Percentiles rank a stretch among this genome's conserved stretches.
phyloP scores from a whole-genome alignment of 1,140 invertebrate species.

The Sinonovacula constricta region DNA sequence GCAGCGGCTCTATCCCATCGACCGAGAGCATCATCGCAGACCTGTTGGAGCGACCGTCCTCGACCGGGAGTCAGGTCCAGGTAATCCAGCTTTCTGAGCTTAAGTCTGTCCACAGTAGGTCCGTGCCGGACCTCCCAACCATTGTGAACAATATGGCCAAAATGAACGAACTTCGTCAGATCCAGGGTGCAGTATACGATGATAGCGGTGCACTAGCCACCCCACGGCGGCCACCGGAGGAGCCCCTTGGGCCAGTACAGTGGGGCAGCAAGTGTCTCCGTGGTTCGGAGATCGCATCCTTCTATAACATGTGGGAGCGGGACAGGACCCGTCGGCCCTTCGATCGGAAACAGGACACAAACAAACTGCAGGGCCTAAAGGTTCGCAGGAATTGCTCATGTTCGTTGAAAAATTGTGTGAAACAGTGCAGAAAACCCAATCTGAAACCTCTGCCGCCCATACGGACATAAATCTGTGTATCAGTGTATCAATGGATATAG shows the following conservation, averaged over 20 bases:
- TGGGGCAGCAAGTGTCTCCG: slow-evolving; percentile 1
- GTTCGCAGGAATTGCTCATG: slow-evolving; percentile 27
- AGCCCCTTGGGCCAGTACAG: background rate
- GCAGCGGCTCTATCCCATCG: slow-evolving; percentile 1
- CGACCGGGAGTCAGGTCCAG: background rate
- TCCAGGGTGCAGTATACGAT: slow-evolving; percentile 1
- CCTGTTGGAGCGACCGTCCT: slow-evolving; percentile 21
- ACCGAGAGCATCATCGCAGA: background rate
- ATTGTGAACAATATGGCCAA: slow-evolving; percentile 10
- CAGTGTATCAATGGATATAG: no score
- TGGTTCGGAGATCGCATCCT: slow-evolving; percentile 24
- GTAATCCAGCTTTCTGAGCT: slow-evolving; percentile 21
- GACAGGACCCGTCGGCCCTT: slow-evolving; percentile 27
- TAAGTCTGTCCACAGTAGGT: slow-evolving; percentile 18
- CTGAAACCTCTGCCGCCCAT: slow-evolving; percentile 30
- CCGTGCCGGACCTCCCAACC: slow-evolving; percentile 41
- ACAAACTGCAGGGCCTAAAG: slow-evolving; percentile 17
- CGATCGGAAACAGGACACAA: slow-evolving; percentile 26
- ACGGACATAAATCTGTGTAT: no score
- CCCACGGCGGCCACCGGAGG: slow-evolving; percentile 10
- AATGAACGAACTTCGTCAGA: background rate
- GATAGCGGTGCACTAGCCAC: slow-evolving; percentile 43
- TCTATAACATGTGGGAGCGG: slow-evolving; percentile 39
- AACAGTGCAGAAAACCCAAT: slow-evolving; percentile 17
- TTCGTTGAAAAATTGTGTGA: slow-evolving; percentile 25